Evolutionary conservation across 2,113 vertebrate species (phyloP).

Genomic region (Nycticebus coucang): DNA sequence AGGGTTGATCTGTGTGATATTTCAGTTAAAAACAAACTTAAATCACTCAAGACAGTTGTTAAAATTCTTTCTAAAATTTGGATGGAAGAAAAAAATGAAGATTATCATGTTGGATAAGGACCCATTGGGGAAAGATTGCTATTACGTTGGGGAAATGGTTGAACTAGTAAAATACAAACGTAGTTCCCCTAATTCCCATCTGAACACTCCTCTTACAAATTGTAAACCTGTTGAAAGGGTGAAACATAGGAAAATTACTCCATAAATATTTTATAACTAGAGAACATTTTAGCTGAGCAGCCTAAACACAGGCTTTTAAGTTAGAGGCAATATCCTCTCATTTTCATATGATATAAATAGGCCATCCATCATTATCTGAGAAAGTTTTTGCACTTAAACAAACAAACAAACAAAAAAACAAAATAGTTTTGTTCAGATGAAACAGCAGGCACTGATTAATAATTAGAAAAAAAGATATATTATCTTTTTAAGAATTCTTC

Average conservation of each 20-base stretch:
- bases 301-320: slow-evolving; percentile 38
- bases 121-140: not conserved
- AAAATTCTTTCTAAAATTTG: slow-evolving; percentile 37
- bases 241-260: slow-evolving; percentile 50
- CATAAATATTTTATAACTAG: slow-evolving; percentile 69
- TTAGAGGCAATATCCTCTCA: slow-evolving; percentile 7
- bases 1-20: not conserved
- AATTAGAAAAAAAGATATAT: not conserved
- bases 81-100: slow-evolving; percentile 34
- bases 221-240: slow-evolving; percentile 16
- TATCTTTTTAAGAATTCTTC: slow-evolving; percentile 53
- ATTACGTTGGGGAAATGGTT: not conserved
- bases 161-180: slow-evolving; percentile 41
- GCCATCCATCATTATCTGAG: slow-evolving; percentile 26
- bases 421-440: not conserved
- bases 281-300: slow-evolving; percentile 57
- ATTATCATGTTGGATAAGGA: not conserved
- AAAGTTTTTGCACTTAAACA: not conserved
- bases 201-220: not conserved
- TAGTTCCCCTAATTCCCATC: not conserved
- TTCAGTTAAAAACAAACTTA: not conserved
- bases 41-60: not conserved
- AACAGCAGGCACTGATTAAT: not conserved
- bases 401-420: not conserved
- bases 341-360: slow-evolving; percentile 27